Evolutionary conservation across 37 sponge, comb jelly and placozoan species (phyloP), one percentile per base, ranked within the genome.

Genomic region (Tethya wilhelma): DNA sequence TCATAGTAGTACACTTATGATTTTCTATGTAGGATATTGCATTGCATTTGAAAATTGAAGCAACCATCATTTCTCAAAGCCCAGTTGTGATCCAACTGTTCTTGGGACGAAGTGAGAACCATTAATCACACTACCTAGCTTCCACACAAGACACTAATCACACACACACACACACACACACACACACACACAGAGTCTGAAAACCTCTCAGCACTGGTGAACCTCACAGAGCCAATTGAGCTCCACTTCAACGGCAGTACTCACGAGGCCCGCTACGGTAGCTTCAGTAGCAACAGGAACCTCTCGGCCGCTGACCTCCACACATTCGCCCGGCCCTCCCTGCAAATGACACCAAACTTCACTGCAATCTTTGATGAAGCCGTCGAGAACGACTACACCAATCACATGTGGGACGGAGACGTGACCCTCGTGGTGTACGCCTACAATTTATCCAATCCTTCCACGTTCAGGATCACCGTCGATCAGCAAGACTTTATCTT

Each of bases 391-490:
- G 59, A 79, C 29, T 84, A 73, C 73, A 88, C 79, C 38, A 77
- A 56, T 36, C 23, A 41, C 4, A 69, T 93, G 59, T 86, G 93
- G 81, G 71, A 93, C 73, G 79, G 79, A 1, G 86, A 93, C 28
- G 75, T 77, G 30, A 77, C 76, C 25, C 53, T 93, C 31, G 46
- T 93, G 1, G 56, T 93, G 6, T 64, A 68, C 30, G 46, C 86
- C n/a, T 71, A 25, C 62, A 73, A 78, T 26, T 57, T 91, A 33
- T 59, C 25, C 31, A 57, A 44, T 28, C 31, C 66, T 22, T 44
- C 34, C 64, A 43, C 45, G 0, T 72, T 42, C 59, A 69, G 32
- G 56, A 86, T 91, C 44, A 86, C 84, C 0, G 60, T 91, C 19
- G 75, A 91, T 28, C 81, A 88, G 38, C 41, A 29, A 32, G 59